phyloP scores from a whole-genome alignment of 2,888 invertebrate genomes.

The Mesorhabditis spiculigera region DNA sequence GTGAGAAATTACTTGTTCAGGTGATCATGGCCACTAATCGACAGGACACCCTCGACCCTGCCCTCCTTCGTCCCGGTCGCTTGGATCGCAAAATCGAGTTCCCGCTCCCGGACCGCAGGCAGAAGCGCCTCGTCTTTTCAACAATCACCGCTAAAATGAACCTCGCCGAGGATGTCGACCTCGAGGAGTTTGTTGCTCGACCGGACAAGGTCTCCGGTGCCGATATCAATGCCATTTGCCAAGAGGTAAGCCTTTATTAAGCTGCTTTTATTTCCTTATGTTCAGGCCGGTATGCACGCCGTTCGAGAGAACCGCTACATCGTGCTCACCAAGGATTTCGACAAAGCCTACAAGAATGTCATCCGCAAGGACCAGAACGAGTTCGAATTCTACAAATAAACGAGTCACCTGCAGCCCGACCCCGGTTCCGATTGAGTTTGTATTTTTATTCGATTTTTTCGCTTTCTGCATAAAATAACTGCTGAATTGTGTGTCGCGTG shows the following conservation, averaged over 20 bases:
- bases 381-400: constrained; percentile 97
- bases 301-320: constrained; percentile 98
- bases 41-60: constrained; percentile 98
- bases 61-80: constrained; percentile 86
- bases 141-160: constrained; percentile 97
- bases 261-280: constrained; percentile 35
- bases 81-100: constrained; percentile 98
- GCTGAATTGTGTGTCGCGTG: too few species aligned
- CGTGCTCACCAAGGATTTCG: constrained; percentile 96
- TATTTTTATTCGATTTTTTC: too few species aligned
- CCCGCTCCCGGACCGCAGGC: constrained; percentile 83
- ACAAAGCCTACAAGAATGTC: constrained; percentile 98
- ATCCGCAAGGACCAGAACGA: constrained; percentile 98
- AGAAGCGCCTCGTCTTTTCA: constrained; percentile 92
- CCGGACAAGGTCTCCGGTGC: constrained; percentile 98
- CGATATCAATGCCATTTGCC: constrained; percentile 98
- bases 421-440: too few species aligned
- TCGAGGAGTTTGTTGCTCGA: constrained; percentile 96
- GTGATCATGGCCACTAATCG: constrained; percentile 92
- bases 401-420: neutral
- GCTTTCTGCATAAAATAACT: too few species aligned
- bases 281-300: constrained; percentile 94
- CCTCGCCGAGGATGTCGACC: constrained; percentile 89
- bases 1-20: constrained; percentile 8
- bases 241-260: constrained; percentile 69